phyloP scores from a whole-genome alignment of 2,888 invertebrate species.

The Melieria omissa region DNA sequence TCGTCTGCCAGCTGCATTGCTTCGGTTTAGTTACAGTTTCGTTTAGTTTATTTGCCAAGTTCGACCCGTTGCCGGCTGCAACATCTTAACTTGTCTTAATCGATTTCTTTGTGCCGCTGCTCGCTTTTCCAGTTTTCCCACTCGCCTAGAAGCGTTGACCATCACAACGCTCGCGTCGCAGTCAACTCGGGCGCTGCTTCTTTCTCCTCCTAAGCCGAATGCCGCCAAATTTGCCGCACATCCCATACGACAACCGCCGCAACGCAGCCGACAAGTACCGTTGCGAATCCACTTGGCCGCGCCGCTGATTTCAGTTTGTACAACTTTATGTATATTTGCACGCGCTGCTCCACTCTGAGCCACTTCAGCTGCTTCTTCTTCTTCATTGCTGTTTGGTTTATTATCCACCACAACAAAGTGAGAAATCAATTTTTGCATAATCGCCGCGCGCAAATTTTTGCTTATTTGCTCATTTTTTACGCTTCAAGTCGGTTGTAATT shows the following conservation, averaged over 20 bases:
- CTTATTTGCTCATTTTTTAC: too few relatives aligned
- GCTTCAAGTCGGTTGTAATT: too few relatives aligned
- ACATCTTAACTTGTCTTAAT: conserved; percentile 17
- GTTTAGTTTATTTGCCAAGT: background rate
- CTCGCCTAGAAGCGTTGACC: too few relatives aligned
- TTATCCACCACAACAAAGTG: too few relatives aligned
- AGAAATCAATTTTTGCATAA: too few relatives aligned
- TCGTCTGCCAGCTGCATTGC: conserved; percentile 23
- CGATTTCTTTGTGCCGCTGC: conserved; percentile 30
- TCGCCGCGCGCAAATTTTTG: too few relatives aligned
- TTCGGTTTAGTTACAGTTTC: background rate
- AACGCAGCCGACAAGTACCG: conserved; percentile 25
- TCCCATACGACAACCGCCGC: background rate
- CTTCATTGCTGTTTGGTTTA: too few relatives aligned
- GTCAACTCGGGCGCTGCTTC: too few relatives aligned
- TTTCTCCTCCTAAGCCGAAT: too few relatives aligned
- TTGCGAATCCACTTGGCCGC: conserved; percentile 15
- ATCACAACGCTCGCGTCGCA: too few relatives aligned
- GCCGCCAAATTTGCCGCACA: too few relatives aligned
- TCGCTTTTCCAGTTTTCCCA: too few relatives aligned
- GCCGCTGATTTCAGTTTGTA: background rate
- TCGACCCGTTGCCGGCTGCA: background rate
- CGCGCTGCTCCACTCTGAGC: background rate
- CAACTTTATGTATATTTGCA: background rate
- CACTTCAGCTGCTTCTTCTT: background rate